phyloP scores from a whole-genome alignment of 2,113 vertebrate species.

The Pampusana beccarii region DNA sequence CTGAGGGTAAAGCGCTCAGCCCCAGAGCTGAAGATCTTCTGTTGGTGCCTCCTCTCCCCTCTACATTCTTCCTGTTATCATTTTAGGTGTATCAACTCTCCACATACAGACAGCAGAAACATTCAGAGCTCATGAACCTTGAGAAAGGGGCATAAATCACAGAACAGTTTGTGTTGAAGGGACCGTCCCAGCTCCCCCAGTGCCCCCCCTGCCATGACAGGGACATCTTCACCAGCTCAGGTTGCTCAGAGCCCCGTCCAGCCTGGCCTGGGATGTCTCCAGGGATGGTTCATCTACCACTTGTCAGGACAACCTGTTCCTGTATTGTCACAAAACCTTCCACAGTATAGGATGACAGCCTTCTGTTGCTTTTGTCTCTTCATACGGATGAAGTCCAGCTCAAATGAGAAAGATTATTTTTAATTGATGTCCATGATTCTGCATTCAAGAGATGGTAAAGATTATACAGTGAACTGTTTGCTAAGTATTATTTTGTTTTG shows the following conservation, averaged over 20 bases:
- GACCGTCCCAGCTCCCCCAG: no score
- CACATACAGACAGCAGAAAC: not conserved
- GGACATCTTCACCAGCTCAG: no score
- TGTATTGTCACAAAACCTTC: not conserved
- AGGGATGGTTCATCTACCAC: no score
- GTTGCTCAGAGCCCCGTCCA: no score
- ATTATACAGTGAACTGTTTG: not conserved
- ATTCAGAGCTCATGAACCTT: not conserved
- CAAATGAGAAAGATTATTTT: not conserved
- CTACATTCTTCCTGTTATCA: not conserved
- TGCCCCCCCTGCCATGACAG: no score
- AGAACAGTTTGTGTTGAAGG: no score
- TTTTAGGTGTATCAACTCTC: not conserved
- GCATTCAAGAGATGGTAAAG: not conserved
- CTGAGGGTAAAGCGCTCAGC: not conserved
- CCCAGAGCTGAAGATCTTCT: not conserved
- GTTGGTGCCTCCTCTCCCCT: not conserved
- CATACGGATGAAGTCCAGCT: not conserved
- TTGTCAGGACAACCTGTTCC: no score
- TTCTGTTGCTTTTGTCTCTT: not conserved
- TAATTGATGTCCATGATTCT: not conserved
- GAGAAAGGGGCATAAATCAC: not conserved
- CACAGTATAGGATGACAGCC: fast-evolving
- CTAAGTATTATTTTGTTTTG: not conserved
- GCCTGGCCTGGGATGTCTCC: no score